These are phyloP conservation scores for Cerastis leucographa DNA, from an alignment of 2,888 invertebrate genomes.

Conservation along the genomic window DNA sequence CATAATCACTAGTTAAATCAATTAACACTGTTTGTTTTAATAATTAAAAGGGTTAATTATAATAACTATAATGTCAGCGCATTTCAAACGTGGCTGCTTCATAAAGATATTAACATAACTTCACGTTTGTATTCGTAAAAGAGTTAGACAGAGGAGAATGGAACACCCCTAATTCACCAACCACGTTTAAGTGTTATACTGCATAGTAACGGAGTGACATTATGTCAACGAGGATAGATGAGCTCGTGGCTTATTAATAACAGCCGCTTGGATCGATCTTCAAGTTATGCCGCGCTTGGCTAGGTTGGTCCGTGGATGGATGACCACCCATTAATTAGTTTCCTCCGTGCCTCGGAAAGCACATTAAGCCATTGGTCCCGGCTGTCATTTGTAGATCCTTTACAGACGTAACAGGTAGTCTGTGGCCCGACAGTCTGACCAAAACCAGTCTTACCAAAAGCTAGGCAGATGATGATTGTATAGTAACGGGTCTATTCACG, in stretches of 20 bases:
- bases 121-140: too few species aligned
- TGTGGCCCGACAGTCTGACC: too few species aligned
- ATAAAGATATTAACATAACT: not conserved
- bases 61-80: not conserved
- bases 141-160: not conserved
- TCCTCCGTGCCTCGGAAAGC: too few species aligned
- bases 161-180: not conserved
- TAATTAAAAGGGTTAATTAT: not conserved
- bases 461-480: not conserved
- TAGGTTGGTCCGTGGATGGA: too few species aligned
- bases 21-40: conserved; percentile 18
- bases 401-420: too few species aligned
- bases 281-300: too few species aligned
- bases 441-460: not conserved
- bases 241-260: too few species aligned
- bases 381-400: not conserved
- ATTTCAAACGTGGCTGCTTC: not conserved
- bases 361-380: too few species aligned
- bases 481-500: not conserved
- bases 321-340: too few species aligned
- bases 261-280: too few species aligned
- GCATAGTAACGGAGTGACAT: not conserved
- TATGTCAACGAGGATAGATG: too few species aligned
- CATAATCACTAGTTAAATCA: conserved; percentile 30
- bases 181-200: not conserved